Base-by-base conservation (phyloP, 2,888 invertebrate genomes). In the Agonum fuliginosum region DNA sequence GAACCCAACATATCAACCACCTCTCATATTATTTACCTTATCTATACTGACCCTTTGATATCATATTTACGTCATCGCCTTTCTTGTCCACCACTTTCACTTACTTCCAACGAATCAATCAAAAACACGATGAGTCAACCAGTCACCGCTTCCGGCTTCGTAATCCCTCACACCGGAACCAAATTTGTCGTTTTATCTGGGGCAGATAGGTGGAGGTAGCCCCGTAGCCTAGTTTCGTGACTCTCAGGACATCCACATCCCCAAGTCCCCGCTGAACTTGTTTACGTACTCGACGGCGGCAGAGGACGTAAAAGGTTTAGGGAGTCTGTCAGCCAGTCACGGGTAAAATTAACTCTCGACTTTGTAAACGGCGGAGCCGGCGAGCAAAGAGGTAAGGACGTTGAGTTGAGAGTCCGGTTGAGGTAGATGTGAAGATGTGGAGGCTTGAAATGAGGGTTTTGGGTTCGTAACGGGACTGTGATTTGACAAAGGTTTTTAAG, bases 301-400 rank as follows among this genome's bases (percentile, higher is more conserved):
- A n/a, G 12, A 12, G 34, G 30, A 8, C 62, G 19, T 34, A 62
- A 62, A 62, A 62, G 62, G 62, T 62, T 62, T 62, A 62, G 30
- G 62, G 62, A 34, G 19, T 12, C 62, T 62, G 62, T 30, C 62
- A 62, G 30, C 34, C 62, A 62, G 62, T 62, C 62, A 62, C 62
- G 62, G 10, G 62, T 27, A 62, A 62, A 62, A 62, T 62, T 62
- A 62, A 62, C 62, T 62, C 62, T 34, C 62, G 62, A 34, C 34
- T 37, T 12, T 27, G 48, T 17, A 48, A 48, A n/a, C n/a, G n/a
- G n/a, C n/a, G n/a, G n/a, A n/a, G n/a, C n/a, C n/a, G n/a, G n/a
- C 17, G 19, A 17, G 17, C 48, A 12, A 3, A 17, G 48, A 6
- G 4, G 8, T 34, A 6, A 4, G 14, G 48, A 48, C 19, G 48